Evolutionary conservation across 2,797 vertebrate genomes (phyloP), one percentile per base, ranked within the genome.

Genomic region (Pipistrellus nathusii): DNA sequence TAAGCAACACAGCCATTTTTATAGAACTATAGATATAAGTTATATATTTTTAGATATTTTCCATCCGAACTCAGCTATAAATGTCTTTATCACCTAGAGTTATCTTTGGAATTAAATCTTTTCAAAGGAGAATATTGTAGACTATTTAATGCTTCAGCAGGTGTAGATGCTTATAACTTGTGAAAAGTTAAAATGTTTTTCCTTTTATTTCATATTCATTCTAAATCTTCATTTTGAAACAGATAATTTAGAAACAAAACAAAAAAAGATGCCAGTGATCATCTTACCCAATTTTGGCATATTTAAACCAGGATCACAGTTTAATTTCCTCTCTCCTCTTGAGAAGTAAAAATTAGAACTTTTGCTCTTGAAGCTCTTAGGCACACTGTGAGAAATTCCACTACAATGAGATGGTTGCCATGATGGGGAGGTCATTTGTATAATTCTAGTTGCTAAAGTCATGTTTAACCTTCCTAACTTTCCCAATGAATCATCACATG

Each of bases 71-170:
- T 86, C 66, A 83, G 25, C 48, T 75, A 76, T 25, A 72, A 76
- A 73, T 84, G 48, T 68, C 27, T 90, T 92, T 84, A 84, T 88
- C 27, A 85, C 53, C 17, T 76, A 76, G 14, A 88, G 35, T 85
- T 94, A 73, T 85, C 69, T 75, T 93, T 87, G 59, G 30, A 94
- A 88, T 88, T 71, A 93, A 93, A 77, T 87, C 14, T 84, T 95
- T 91, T 66, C 8, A 72, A 69, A 94, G 27, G 80, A 64, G 35
- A 93, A 69, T 64, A 23, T 30, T 85, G 8, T 38, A 92, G 68
- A 88, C 48, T 93, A 62, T 82, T 75, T 78, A 91, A 85, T 85
- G 46, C 66, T 55, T 94, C 35, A 73, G 62, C 7, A 69, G 13
- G 30, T 66, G 85, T 93, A 84, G 53, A 85, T 84, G 25, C 27